Evolutionary conservation across 2,888 invertebrate genomes (phyloP).

Genomic region (Podabrus alpinus): DNA sequence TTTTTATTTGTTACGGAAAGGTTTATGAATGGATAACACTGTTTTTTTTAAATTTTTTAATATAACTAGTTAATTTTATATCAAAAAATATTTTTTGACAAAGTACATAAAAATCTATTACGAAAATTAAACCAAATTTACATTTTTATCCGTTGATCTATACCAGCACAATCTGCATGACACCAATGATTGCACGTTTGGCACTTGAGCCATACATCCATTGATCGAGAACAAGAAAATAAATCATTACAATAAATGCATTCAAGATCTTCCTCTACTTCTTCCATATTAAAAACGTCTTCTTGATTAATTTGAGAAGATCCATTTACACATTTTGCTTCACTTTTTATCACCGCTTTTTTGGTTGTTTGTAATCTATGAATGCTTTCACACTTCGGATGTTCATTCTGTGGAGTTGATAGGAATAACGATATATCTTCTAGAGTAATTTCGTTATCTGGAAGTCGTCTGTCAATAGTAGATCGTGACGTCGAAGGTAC

Average conservation of each 20-base stretch:
- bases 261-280: not conserved
- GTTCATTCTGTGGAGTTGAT: not conserved
- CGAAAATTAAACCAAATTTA: not conserved
- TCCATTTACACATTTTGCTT: not conserved
- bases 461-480: too few species aligned
- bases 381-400: not conserved
- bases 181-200: constrained; percentile 24
- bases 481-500: not conserved
- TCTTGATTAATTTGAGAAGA: not conserved
- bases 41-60: too few species aligned
- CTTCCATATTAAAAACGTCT: not conserved
- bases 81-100: too few species aligned
- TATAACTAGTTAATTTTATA: too few species aligned
- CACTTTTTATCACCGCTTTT: too few species aligned
- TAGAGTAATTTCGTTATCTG: too few species aligned
- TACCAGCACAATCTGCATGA: constrained; percentile 28
- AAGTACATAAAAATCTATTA: too few species aligned
- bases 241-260: constrained; percentile 20
- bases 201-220: constrained; percentile 27
- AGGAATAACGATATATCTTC: too few species aligned
- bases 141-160: not conserved
- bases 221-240: constrained; percentile 24
- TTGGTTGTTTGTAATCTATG: not conserved
- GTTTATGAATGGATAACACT: too few species aligned
- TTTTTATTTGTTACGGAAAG: too few species aligned